These are phyloP conservation scores for Acestrorhynchus altus DNA, from an alignment of 2,797 vertebrate genomes.

Conservation along the genomic window DNA sequence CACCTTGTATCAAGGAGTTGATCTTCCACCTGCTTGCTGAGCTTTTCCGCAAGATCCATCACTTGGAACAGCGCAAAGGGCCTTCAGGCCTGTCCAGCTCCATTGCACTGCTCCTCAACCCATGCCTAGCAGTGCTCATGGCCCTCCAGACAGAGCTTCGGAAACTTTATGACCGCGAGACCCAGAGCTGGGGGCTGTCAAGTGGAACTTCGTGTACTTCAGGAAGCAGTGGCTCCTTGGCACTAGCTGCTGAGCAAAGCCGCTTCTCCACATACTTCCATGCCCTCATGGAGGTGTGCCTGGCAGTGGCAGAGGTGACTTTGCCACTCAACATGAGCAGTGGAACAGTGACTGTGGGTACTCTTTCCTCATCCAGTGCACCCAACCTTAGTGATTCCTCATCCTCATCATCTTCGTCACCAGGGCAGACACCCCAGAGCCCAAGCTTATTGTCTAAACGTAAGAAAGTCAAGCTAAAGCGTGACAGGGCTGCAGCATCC, in stretches of 20 bases:
- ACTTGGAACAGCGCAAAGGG: conserved; percentile 89
- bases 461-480: conserved; percentile 98
- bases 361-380: conserved; percentile 86
- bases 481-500: conserved; percentile 85
- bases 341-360: conserved; percentile 76
- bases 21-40: conserved; percentile 93
- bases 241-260: conserved; percentile 84
- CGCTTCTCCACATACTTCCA: conserved; percentile 98
- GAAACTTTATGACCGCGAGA: conserved; percentile 94
- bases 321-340: conserved; percentile 90
- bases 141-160: conserved; percentile 94
- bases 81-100: conserved; percentile 89
- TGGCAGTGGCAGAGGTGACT: conserved; percentile 95
- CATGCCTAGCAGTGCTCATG: conserved; percentile 96
- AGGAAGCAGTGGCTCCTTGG: conserved; percentile 75
- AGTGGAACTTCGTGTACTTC: conserved; percentile 39
- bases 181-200: conserved; percentile 86
- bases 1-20: conserved; percentile 92
- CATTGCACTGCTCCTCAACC: conserved; percentile 93
- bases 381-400: conserved; percentile 96
- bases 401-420: conserved; percentile 94
- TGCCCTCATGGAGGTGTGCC: conserved; percentile 94
- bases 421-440: conserved; percentile 96
- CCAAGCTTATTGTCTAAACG: conserved; percentile 95
- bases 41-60: conserved; percentile 92